Conservation (phyloP, 2,888 invertebrate genomes). For the Limnephilus lunatus region DNA sequence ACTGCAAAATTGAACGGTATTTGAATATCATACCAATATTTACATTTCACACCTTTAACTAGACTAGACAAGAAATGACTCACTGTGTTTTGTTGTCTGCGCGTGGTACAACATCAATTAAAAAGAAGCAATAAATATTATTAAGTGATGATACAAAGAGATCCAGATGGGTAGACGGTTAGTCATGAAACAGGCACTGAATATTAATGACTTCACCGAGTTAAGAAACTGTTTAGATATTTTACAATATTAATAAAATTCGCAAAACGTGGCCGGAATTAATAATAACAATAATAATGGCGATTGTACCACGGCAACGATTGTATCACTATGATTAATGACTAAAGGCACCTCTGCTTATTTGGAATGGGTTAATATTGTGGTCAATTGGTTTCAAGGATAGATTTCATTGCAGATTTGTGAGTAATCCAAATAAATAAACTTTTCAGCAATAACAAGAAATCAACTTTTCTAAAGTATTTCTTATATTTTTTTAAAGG, state of each 20-base stretch:
- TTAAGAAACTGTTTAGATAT: neutral
- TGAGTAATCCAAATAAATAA: neutral
- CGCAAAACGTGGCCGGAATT: neutral
- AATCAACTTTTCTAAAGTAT: no score
- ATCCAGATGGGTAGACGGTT: slow-evolving; percentile 34
- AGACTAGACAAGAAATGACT: neutral
- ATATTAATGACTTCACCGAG: slow-evolving; percentile 45
- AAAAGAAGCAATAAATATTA: slow-evolving; percentile 8
- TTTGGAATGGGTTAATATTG: neutral
- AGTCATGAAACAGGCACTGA: slow-evolving; percentile 36
- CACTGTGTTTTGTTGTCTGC: neutral
- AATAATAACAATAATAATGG: neutral
- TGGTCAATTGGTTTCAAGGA: neutral
- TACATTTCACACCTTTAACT: neutral
- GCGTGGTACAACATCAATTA: neutral
- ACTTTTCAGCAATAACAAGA: neutral
- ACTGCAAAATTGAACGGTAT: no score
- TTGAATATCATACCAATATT: no score
- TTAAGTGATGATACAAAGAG: neutral
- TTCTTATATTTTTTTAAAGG: no score
- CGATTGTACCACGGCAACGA: neutral
- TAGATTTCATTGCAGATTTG: neutral
- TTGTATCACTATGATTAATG: neutral
- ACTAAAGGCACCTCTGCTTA: neutral
- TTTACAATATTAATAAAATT: neutral